Base-by-base conservation (phyloP, 1,140 invertebrate genomes). In the Bursaphelenchus mucronatus region DNA sequence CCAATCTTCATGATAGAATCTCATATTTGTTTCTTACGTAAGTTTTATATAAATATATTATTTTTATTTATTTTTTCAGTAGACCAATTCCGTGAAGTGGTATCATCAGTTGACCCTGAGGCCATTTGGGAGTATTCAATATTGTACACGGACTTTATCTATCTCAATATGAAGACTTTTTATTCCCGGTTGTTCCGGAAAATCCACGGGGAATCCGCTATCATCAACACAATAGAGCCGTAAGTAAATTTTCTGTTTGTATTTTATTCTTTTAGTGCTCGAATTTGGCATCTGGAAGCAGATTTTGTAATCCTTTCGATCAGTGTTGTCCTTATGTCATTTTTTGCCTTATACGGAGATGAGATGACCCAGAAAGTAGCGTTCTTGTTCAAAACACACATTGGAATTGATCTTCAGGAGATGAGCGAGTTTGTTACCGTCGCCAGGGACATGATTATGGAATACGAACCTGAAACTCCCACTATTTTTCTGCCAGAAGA, bases 141-240 rank as follows among this genome's bases (percentile, higher is more conserved):
- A 30, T 44, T 59, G 11, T 59, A 44, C 40, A 45, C 45, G 44
- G 57, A 59, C 57, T 50, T 59, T 50, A 44, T 50, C 17, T 59
- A 15, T 39, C 11, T 59, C 11, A 59, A 59, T 39, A 11, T 30
- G 15, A 39, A 45, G 15, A 3, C 13, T n/a, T 59, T 59, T 50
- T 59, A 59, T 39, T 44, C 46, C 40, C 57, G 57, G 13, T 39
- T 59, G 11, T 59, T 39, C 6, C 40, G 13, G 11, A 39, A 39
- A 45, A 13, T 59, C 40, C 57, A 59, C 19, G 41, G 13, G 4
- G 53, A 55, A 55, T 21, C 30, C 53, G 53, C 13, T 1, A 21
- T 30, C 53, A 55, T 13, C 30, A n/a, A n/a, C n/a, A n/a, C 47
- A n/a, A n/a, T 55, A 15, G 53, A 55, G 6, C 53, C n/a, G 53